Evolutionary conservation across 2,797 vertebrate species (phyloP), one percentile per base, ranked within the genome.

Genomic region (Falco cherrug): DNA sequence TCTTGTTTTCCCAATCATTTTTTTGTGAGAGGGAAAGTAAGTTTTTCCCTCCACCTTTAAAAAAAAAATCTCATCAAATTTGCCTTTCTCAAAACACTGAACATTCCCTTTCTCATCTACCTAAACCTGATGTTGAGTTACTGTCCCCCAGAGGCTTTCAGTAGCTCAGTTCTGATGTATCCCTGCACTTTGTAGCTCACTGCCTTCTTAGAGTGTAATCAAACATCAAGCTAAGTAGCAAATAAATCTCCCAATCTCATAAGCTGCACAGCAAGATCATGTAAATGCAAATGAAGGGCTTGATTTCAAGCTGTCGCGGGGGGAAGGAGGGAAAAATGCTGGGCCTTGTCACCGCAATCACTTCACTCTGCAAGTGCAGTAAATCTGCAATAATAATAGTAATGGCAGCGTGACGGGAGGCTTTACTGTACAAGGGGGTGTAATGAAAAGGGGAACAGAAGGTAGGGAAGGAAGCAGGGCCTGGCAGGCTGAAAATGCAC

Each of bases 241-340:
- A 99, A 99, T 99, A 99, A 99, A 99, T 99, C 98, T 99, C 98
- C 97, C 98, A 95, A 98, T 98, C 98, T 98, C 98, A 97, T 97
- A 96, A 99, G 99, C 98, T 97, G 98, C 99, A 98, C 99, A 99
- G 99, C 98, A 87, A 99, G 99, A 99, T 99, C 99, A 99, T 99
- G 99, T 99, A 99, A 98, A 99, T 99, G 99, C 99, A 99, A 99
- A 99, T 99, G 99, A 99, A 98, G 98, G 98, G 97, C 98, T 98
- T 98, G 99, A 98, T 98, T 99, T 99, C 98, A 98, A 99, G 99
- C 98, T 98, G 98, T 98, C 94, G 93, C n/a, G 82, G 97, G 98
- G 98, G 98, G 98, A 98, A 96, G 98, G 97, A 89, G 92, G 94
- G 95, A 83, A 93, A 48, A 95, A 96, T 90, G 95, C 77, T 51